Conservation (phyloP, 2,888 invertebrate genomes). For the Lomographa bimaculata region DNA sequence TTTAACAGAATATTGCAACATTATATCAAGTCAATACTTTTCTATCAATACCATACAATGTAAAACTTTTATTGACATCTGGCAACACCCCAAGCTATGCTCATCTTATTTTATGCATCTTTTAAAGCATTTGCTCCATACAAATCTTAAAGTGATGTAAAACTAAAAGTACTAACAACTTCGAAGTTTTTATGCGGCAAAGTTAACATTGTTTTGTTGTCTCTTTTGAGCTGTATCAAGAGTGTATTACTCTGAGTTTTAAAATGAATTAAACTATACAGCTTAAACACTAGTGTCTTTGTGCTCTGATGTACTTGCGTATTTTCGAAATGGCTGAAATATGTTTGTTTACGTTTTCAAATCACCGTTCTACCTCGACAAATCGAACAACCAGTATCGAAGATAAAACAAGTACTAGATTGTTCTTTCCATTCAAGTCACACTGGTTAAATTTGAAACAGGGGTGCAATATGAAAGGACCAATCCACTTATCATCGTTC, state of each 20-base stretch:
- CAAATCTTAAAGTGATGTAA: slow-evolving; percentile 45
- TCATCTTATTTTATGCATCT: slow-evolving; percentile 31
- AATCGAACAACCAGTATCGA: background rate
- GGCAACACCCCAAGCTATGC: slow-evolving; percentile 37
- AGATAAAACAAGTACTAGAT: slow-evolving; percentile 37
- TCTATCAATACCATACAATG: slow-evolving; percentile 29
- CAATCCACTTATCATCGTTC: slow-evolving; percentile 65
- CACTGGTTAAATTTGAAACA: slow-evolving; percentile 66
- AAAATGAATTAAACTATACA: slow-evolving; percentile 30
- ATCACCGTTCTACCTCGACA: no score
- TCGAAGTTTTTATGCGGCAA: slow-evolving; percentile 43
- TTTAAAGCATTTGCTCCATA: slow-evolving; percentile 25
- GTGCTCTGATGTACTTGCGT: no score
- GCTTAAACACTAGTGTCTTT: no score
- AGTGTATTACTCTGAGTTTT: slow-evolving; percentile 31
- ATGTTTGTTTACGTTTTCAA: no score
- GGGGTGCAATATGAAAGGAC: slow-evolving; percentile 50
- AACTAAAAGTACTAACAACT: slow-evolving; percentile 47
- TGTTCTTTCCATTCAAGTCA: slow-evolving; percentile 40
- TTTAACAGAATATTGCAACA: no score
- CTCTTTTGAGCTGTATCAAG: slow-evolving; percentile 24
- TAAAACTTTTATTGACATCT: slow-evolving; percentile 37
- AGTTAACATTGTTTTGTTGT: slow-evolving; percentile 47
- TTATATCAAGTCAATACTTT: no score
- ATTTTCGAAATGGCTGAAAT: no score